Evolutionary conservation across 2,797 vertebrate genomes (phyloP).

Genomic region (Poecilia picta): DNA sequence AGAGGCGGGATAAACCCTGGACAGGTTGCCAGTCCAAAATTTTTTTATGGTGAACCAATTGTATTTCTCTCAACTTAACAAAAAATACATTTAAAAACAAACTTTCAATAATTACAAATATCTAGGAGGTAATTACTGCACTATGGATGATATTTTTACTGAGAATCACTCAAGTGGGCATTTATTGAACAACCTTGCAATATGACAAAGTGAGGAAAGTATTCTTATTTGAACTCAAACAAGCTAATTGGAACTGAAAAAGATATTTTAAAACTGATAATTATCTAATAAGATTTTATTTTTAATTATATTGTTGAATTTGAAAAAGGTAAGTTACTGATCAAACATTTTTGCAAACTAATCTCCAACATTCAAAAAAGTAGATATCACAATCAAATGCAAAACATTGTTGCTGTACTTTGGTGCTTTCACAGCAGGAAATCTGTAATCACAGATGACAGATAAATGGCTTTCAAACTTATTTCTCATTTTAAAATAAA

Average conservation of each 20-base stretch:
- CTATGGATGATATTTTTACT: conserved; percentile 77
- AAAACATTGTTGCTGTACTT: too few relatives aligned
- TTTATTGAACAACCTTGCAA: conserved; percentile 71
- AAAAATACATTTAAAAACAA: too few relatives aligned
- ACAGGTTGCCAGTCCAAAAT: too few relatives aligned
- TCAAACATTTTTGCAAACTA: not conserved
- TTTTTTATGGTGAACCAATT: too few relatives aligned
- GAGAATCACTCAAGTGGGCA: conserved; percentile 74
- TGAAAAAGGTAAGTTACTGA: not conserved
- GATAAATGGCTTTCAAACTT: too few relatives aligned
- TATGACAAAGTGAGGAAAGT: conserved; percentile 50
- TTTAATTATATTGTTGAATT: not conserved
- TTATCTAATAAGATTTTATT: conserved; percentile 1
- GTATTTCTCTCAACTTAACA: too few relatives aligned
- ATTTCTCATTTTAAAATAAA: too few relatives aligned
- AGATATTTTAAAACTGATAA: conserved; percentile 41
- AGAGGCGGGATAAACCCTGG: too few relatives aligned
- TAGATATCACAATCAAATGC: too few relatives aligned
- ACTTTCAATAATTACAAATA: conserved; percentile 80
- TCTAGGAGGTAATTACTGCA: conserved; percentile 77
- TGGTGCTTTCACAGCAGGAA: too few relatives aligned
- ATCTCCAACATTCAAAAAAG: not conserved
- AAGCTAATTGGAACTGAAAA: conserved; percentile 58
- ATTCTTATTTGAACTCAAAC: conserved; percentile 58
- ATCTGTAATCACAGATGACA: too few relatives aligned